Conservation (phyloP, 2,113 vertebrate species). For the Nycticorax nycticorax region DNA sequence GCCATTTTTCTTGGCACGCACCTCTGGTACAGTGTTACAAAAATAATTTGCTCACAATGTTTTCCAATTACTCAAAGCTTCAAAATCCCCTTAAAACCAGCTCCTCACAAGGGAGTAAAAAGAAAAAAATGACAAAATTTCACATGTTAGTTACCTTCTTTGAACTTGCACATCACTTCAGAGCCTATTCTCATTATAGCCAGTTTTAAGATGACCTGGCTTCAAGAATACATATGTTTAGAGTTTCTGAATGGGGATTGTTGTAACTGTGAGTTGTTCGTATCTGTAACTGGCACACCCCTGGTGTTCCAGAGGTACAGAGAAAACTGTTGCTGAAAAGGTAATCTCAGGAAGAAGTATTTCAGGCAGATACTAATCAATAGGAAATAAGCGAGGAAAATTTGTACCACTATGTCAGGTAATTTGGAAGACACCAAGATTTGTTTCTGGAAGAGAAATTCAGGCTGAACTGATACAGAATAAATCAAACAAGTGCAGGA, state of each 20-base stretch:
- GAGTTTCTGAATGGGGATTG: background rate
- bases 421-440: background rate
- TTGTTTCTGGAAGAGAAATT: background rate
- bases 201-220: background rate
- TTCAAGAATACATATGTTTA: background rate
- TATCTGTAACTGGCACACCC: background rate
- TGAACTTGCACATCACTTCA: background rate
- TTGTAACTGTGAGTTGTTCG: background rate
- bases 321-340: background rate
- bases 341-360: background rate
- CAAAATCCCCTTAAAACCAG: background rate
- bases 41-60: background rate
- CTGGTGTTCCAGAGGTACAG: background rate
- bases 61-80: slow-evolving; percentile 9
- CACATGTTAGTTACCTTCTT: background rate
- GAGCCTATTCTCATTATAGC: background rate
- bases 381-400: background rate
- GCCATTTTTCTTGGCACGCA: background rate
- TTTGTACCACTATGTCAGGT: background rate
- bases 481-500: background rate
- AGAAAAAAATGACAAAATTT: background rate
- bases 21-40: background rate
- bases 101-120: background rate
- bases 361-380: background rate
- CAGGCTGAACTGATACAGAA: background rate